These are phyloP conservation scores for Phymatocera aterrima DNA, from an alignment of 2,888 invertebrate species.

Conservation along the genomic window DNA sequence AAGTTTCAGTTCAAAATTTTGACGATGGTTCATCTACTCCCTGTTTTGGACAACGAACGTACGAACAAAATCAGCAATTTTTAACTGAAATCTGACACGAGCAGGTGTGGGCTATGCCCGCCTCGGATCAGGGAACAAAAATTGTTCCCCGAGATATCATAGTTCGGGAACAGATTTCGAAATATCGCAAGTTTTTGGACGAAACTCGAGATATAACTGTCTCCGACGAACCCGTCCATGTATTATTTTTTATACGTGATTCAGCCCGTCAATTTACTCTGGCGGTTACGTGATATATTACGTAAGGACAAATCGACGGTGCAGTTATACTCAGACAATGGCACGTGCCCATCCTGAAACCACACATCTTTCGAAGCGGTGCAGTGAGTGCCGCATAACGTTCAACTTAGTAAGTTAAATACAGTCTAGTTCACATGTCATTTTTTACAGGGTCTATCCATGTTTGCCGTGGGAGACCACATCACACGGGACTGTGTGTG, in stretches of 20 bases:
- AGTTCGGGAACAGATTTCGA: no score
- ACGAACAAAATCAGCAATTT: no score
- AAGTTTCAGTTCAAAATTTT: no score
- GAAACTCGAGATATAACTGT: neutral
- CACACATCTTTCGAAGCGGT: neutral
- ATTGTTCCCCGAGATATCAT: no score
- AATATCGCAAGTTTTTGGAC: no score
- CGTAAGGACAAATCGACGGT: neutral
- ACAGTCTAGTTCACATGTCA: neutral
- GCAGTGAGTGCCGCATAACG: neutral
- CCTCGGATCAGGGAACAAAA: no score
- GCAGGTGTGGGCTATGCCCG: no score
- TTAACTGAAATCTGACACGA: no score
- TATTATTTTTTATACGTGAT: neutral
- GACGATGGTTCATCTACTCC: no score
- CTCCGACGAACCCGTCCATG: neutral
- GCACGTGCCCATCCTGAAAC: neutral
- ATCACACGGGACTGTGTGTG: neutral
- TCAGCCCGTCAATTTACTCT: neutral
- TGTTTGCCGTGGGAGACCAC: neutral
- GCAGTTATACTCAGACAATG: slow-evolving; percentile 1
- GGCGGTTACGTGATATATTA: neutral
- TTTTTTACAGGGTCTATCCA: neutral
- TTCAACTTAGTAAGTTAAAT: neutral
- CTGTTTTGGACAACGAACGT: no score